Evolutionary conservation across 2,797 vertebrate species (phyloP).

Genomic region (Crocidura indochinensis): DNA sequence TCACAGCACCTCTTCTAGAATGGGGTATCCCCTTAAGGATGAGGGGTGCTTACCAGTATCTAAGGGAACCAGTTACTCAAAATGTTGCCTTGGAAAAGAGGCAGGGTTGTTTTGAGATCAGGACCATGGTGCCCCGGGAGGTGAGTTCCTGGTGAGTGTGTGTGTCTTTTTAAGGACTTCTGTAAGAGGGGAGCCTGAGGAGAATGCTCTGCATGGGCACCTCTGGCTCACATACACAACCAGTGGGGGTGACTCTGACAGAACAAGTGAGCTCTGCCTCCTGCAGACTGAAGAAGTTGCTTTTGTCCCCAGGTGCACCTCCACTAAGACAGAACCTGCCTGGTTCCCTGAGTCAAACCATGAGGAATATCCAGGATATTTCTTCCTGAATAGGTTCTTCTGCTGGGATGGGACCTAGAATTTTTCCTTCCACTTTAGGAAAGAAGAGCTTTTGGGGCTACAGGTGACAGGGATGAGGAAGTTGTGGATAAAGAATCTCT

Average conservation of each 20-base stretch:
- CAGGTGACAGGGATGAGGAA: not conserved
- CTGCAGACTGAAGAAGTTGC: not conserved
- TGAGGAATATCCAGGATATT: not conserved
- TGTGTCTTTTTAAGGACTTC: not conserved
- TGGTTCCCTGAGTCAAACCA: not conserved
- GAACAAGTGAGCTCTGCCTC: not conserved
- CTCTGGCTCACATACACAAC: not conserved
- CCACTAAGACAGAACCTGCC: not conserved
- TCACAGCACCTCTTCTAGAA: not conserved
- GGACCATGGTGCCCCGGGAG: too few relatives aligned
- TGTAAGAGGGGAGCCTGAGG: too few relatives aligned
- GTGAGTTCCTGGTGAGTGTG: not conserved
- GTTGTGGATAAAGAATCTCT: fast-evolving
- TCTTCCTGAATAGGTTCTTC: not conserved
- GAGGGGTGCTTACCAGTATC: not conserved
- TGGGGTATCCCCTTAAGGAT: fast-evolving
- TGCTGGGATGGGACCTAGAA: not conserved
- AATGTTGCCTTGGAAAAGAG: not conserved
- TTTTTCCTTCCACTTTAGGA: not conserved
- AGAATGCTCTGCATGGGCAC: not conserved
- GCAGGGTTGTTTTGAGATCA: not conserved
- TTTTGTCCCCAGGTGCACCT: not conserved
- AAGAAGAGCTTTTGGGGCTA: not conserved
- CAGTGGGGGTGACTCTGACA: too few relatives aligned
- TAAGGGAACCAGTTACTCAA: not conserved